Evolutionary conservation across 1,140 invertebrate genomes (phyloP), one percentile per base, ranked within the genome.

Genomic region (Formica selysi): DNA sequence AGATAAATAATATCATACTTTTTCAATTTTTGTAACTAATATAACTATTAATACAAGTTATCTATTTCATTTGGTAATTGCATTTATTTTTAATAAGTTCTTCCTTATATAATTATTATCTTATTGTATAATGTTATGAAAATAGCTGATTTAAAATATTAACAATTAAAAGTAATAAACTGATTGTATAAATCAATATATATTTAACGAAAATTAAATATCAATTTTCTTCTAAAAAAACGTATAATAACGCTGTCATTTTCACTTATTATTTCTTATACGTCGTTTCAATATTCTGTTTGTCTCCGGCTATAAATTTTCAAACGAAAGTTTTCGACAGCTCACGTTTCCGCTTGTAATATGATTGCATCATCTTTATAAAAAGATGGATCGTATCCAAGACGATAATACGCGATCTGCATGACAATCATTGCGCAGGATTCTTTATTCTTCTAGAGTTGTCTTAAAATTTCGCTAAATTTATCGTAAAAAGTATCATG

Each of bases 311-410:
- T 4, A 57, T 80, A 80, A 68, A 80, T 48, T 68, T 38, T 57
- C 51, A 4, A 59, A 41, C 8, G 48, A 48, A 70, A 80, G 16
- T 41, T 38, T 38, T n/a, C n/a, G 61, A 78, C 41, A 67, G 76
- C 13, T 80, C 32, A 57, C 44, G 41, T 70, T 70, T 41, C 36
- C 36, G 22, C 16, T 44, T 26, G 41, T 70, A 70, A 70, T 36
- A 13, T 70, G 48, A 80, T 41, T 57, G 7, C 59, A 57, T 6
- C 29, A 41, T 80, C 48, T 70, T 48, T 70, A 68, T 57, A 11
- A 22, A 3, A 70, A 70, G 22, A 80, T 57, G 51, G 48, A 80
- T 80, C 36, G 32, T 29, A 57, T 38, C 36, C 64, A 54, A 79
- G 44, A 78, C 11, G 48, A 57, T 32, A 57, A 22, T 59, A 41